These are phyloP conservation scores for Rhagophthalmus giganteus DNA, from an alignment of 2,888 invertebrate species.

Conservation along the genomic window DNA sequence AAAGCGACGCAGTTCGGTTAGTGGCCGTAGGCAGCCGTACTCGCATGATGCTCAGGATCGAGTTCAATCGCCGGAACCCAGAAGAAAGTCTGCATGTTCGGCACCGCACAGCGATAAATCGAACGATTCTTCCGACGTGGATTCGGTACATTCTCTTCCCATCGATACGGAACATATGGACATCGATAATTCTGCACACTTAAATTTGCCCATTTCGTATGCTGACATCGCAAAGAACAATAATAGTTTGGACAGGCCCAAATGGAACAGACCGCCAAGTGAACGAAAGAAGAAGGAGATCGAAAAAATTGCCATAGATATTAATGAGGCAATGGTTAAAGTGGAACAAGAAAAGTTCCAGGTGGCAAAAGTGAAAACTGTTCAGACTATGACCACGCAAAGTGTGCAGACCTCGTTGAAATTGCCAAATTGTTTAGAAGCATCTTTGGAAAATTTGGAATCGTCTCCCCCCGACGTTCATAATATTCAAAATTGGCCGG, in stretches of 20 bases:
- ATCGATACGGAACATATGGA: conserved; percentile 54
- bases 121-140: conserved; percentile 78
- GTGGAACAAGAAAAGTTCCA: too few species aligned
- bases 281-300: conserved; percentile 28
- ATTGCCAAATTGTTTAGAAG: background rate
- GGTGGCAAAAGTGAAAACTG: too few species aligned
- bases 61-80: conserved; percentile 37
- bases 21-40: conserved; percentile 48
- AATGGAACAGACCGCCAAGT: conserved; percentile 42
- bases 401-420: background rate
- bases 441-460: conserved; percentile 6
- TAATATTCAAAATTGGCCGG: conserved; percentile 50
- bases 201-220: conserved; percentile 62
- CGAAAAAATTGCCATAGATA: conserved; percentile 3
- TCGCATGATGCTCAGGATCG: conserved; percentile 28
- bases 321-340: background rate
- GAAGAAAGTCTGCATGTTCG: conserved; percentile 74
- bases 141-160: conserved; percentile 84
- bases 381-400: too few species aligned
- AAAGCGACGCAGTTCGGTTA: conserved; percentile 63
- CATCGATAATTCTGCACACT: conserved; percentile 15
- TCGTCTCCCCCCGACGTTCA: conserved; percentile 42
- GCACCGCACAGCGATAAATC: conserved; percentile 84
- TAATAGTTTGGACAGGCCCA: conserved; percentile 39
- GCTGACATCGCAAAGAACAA: conserved; percentile 76